Percentiles rank a stretch among this genome's conserved stretches.
Evolutionary conservation across 2,797 vertebrate species (phyloP).

Genomic region (Hypotaenidia philippensis): DNA sequence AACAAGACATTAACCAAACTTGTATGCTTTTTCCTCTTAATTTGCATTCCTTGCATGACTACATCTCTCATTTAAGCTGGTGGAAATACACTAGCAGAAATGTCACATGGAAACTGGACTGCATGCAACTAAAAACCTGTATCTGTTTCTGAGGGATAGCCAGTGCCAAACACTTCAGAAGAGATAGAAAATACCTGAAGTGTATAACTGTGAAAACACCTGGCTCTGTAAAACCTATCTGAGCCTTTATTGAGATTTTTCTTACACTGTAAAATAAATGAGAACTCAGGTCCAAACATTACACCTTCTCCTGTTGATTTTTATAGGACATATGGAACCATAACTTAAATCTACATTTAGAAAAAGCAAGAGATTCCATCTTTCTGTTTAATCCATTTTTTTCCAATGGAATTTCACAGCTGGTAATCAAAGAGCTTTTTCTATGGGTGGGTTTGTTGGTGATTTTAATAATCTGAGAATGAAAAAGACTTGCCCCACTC

Average conservation of each 20-base stretch:
- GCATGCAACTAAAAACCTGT: neutral
- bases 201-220: neutral
- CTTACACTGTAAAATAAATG: neutral
- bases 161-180: neutral
- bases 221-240: neutral
- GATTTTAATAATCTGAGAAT: neutral
- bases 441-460: neutral
- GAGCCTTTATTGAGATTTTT: neutral
- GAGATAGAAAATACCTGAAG: neutral
- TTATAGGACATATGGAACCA: neutral
- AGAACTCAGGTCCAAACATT: neutral
- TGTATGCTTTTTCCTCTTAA: neutral
- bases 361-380: neutral
- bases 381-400: neutral
- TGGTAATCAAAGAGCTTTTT: neutral
- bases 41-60: neutral
- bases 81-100: neutral
- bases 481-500: neutral
- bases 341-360: neutral
- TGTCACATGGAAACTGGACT: neutral
- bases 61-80: neutral
- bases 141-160: neutral
- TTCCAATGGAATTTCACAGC: neutral
- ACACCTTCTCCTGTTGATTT: neutral
- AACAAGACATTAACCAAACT: neutral